Evolutionary conservation across 1,140 invertebrate species (phyloP).

Genomic region (Condylostylus longicornis): DNA sequence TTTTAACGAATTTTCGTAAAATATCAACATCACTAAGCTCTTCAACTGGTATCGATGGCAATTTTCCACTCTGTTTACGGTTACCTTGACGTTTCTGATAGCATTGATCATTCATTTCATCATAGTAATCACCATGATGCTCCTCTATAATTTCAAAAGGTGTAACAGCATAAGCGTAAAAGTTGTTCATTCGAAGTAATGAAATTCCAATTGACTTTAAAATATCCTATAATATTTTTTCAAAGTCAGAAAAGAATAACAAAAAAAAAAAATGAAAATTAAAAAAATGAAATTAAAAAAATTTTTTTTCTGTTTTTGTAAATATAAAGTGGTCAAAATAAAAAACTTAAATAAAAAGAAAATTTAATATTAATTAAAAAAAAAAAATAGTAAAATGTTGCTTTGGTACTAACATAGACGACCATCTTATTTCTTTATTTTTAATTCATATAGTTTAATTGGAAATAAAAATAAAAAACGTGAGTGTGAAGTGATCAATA

Average conservation of each 20-base stretch:
- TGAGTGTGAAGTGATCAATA: too few species aligned
- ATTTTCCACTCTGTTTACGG: slow-evolving; percentile 19
- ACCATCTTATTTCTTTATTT: too few species aligned
- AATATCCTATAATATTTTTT: slow-evolving; percentile 9
- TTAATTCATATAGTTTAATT: too few species aligned
- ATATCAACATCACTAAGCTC: slow-evolving; percentile 54
- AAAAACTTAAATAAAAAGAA: too few species aligned
- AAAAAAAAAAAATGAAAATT: slow-evolving; percentile 1
- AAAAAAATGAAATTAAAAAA: too few species aligned
- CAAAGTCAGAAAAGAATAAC: not conserved
- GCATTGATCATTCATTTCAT: slow-evolving; percentile 3
- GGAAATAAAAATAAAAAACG: too few species aligned
- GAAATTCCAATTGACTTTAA: slow-evolving; percentile 15
- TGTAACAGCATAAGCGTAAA: slow-evolving; percentile 42
- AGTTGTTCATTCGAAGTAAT: slow-evolving; percentile 32
- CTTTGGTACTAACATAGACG: too few species aligned
- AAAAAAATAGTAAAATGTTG: too few species aligned
- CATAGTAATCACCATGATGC: slow-evolving; percentile 35
- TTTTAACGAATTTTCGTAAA: slow-evolving; percentile 39
- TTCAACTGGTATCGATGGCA: slow-evolving; percentile 45
- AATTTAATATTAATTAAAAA: too few species aligned
- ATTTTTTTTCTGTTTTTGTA: too few species aligned
- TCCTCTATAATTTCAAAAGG: slow-evolving; percentile 46
- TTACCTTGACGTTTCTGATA: too few species aligned
- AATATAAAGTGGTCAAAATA: too few species aligned